These are phyloP conservation scores for Octodon degus DNA, from an alignment of 2,113 vertebrate genomes.

Conservation along the genomic window DNA sequence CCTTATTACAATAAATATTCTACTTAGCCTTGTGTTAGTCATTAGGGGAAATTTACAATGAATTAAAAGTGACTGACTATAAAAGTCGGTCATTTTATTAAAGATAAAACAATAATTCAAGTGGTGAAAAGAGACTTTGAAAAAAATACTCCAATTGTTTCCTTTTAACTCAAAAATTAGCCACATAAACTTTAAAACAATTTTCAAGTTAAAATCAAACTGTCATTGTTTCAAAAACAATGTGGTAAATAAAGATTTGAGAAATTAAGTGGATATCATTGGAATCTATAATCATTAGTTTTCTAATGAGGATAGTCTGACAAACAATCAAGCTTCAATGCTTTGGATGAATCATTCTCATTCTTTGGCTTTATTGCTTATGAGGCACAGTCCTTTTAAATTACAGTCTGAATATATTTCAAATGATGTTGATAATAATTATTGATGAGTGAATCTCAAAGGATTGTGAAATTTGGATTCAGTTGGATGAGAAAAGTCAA, in stretches of 20 bases:
- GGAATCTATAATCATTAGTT: slow-evolving; percentile 70
- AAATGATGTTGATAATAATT: slow-evolving; percentile 73
- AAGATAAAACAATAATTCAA: slow-evolving; percentile 37
- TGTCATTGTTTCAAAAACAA: slow-evolving; percentile 59
- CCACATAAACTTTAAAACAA: not conserved
- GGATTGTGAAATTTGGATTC: slow-evolving; percentile 68
- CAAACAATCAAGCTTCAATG: slow-evolving; percentile 67
- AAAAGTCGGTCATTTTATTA: slow-evolving; percentile 33
- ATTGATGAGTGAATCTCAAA: slow-evolving; percentile 65
- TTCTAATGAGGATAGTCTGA: slow-evolving; percentile 66
- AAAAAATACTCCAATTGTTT: not conserved
- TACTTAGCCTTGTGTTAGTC: not conserved
- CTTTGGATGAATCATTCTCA: slow-evolving; percentile 70
- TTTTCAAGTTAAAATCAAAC: slow-evolving; percentile 35
- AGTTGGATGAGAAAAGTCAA: slow-evolving; percentile 68
- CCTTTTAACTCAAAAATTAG: slow-evolving; percentile 51
- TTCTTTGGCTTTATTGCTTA: slow-evolving; percentile 65
- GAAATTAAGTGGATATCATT: slow-evolving; percentile 66
- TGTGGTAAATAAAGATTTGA: slow-evolving; percentile 65
- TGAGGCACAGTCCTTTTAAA: slow-evolving; percentile 64
- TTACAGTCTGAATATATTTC: slow-evolving; percentile 69
- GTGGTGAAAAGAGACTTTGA: slow-evolving; percentile 11
- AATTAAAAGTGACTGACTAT: slow-evolving; percentile 46
- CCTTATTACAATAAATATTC: not conserved
- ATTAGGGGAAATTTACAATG: not conserved